Conservation (phyloP, 2,797 vertebrate species). For the Premnoplex brunnescens region DNA sequence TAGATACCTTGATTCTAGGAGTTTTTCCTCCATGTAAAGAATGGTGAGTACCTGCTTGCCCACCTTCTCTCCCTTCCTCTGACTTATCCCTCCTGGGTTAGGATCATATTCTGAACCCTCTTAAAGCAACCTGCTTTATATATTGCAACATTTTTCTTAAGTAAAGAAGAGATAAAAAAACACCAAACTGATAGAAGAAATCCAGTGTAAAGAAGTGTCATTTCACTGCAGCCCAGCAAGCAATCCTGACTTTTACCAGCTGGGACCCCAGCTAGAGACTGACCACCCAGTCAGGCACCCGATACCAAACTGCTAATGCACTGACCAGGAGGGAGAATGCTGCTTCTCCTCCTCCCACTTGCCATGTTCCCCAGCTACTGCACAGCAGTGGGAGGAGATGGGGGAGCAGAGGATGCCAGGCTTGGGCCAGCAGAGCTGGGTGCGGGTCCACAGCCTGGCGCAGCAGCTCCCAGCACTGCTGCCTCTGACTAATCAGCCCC, state of each 20-base stretch:
- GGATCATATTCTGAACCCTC: background rate
- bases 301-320: background rate
- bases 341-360: background rate
- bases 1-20: background rate
- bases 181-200: background rate
- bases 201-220: background rate
- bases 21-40: background rate
- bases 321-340: background rate
- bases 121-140: background rate
- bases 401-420: background rate
- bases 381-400: background rate
- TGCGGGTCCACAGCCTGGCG: background rate
- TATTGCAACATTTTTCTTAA: background rate
- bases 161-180: background rate
- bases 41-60: background rate
- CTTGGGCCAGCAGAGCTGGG: background rate
- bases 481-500: background rate
- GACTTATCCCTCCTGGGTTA: background rate
- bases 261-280: background rate
- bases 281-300: fast-evolving
- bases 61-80: background rate
- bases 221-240: background rate
- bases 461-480: background rate
- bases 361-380: fast-evolving
- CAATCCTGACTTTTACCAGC: background rate